These are phyloP conservation scores for Rhingia rostrata DNA, from an alignment of 2,888 invertebrate species.

Conservation along the genomic window DNA sequence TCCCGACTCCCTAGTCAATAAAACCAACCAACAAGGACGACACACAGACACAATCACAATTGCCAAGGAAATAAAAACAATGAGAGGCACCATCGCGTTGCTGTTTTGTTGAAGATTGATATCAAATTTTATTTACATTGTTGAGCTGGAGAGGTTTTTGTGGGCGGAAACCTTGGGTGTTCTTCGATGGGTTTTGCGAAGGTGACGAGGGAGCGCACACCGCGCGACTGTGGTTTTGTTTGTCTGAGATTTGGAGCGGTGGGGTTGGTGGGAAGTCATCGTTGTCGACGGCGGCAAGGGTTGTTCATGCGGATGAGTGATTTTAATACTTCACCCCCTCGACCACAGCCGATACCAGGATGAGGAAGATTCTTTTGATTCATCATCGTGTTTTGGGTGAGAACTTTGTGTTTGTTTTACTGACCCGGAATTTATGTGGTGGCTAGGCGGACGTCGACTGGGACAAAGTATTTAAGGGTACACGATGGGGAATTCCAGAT, in stretches of 20 bases:
- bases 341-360: not conserved
- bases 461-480: not conserved
- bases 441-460: not conserved
- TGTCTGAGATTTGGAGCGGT: slow-evolving; percentile 36
- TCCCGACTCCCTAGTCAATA: slow-evolving; percentile 63
- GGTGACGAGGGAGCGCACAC: not conserved
- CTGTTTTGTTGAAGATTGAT: slow-evolving; percentile 63
- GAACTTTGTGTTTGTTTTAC: slow-evolving; percentile 1
- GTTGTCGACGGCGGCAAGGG: slow-evolving; percentile 26
- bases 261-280: not conserved
- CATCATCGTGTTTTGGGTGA: slow-evolving; percentile 6
- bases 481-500: slow-evolving; percentile 4
- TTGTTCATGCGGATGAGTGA: slow-evolving; percentile 58
- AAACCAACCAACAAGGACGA: slow-evolving; percentile 34
- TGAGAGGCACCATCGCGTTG: slow-evolving; percentile 54
- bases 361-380: slow-evolving; percentile 37
- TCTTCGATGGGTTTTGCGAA: slow-evolving; percentile 20
- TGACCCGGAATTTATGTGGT: slow-evolving; percentile 22
- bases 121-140: slow-evolving; percentile 74
- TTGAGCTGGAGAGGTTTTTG: slow-evolving; percentile 54
- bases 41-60: slow-evolving; percentile 39
- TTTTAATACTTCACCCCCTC: slow-evolving; percentile 23
- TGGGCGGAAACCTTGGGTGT: slow-evolving; percentile 32
- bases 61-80: slow-evolving; percentile 51
- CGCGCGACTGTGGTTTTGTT: slow-evolving; percentile 42